These are phyloP conservation scores for Pyralis farinalis DNA, from an alignment of 2,888 invertebrate species.

Conservation along the genomic window DNA sequence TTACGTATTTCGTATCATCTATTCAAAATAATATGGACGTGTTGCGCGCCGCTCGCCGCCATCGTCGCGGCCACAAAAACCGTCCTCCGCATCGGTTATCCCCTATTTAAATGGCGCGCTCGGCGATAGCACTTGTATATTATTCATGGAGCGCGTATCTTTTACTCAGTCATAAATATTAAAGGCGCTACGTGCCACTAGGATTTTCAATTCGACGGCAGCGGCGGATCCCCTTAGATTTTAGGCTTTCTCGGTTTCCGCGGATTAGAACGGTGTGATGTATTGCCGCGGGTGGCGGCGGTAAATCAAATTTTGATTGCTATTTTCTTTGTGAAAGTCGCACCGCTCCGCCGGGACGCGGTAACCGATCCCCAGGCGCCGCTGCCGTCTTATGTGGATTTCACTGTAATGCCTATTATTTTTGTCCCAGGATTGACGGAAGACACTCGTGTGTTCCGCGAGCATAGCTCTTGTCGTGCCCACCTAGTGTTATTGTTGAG, in stretches of 20 bases:
- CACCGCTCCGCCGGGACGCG: slow-evolving; percentile 59
- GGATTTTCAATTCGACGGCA: slow-evolving; percentile 74
- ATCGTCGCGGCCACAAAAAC: background rate
- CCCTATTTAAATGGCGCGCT: slow-evolving; percentile 1
- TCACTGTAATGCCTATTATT: slow-evolving; percentile 45
- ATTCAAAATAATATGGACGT: background rate
- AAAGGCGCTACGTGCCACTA: slow-evolving; percentile 54
- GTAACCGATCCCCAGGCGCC: slow-evolving; percentile 73
- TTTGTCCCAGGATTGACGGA: slow-evolving; percentile 42
- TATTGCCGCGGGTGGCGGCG: slow-evolving; percentile 77
- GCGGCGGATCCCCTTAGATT: slow-evolving; percentile 67
- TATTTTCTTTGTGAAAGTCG: slow-evolving; percentile 78
- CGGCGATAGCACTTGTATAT: slow-evolving; percentile 40
- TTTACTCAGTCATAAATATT: slow-evolving; percentile 73
- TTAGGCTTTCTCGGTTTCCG: slow-evolving; percentile 65
- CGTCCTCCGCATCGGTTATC: background rate
- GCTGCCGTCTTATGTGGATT: slow-evolving; percentile 58
- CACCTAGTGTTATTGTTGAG: too few species aligned
- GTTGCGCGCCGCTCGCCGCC: background rate
- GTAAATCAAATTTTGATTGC: slow-evolving; percentile 82
- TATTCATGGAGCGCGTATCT: slow-evolving; percentile 64
- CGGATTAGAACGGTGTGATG: slow-evolving; percentile 75
- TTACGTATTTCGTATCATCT: background rate
- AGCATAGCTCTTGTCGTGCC: slow-evolving; percentile 5
- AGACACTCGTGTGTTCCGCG: slow-evolving; percentile 18